Evolutionary conservation across 2,113 vertebrate genomes (phyloP), one percentile per base, ranked within the genome.

Genomic region (Polypterus bichir): DNA sequence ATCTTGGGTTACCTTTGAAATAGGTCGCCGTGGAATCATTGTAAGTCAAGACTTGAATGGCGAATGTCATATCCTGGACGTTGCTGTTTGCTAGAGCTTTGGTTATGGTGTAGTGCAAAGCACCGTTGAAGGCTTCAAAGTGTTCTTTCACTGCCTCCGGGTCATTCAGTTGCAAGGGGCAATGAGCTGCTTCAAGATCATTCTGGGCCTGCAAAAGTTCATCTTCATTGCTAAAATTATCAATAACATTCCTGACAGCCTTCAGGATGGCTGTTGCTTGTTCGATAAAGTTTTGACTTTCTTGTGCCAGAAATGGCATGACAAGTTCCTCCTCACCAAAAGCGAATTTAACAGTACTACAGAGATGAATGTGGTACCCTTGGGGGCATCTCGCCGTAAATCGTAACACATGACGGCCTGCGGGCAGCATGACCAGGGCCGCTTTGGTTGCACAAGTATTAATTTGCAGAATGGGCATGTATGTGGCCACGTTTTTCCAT

Each of bases 291-390:
- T 78, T 74, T 62, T 60, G 69, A 71, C 93, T 97, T 63, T 95
- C 92, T 94, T 98, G 68, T 9, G 62, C 79, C 48, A 97, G 89
- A 63, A 71, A 56, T 74, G 83, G 74, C 64, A 97, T 75, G 69
- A 96, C 73, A 48, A 63, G 64, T 46, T 95, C 91, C 70, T 97
- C 92, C 51, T 97, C 91, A 66, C 89, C 92, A 59, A 92, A 83
- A 55, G 88, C 67, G 64, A 94, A 94, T 0, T 81, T 81, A 3
- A 83, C 81, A 74, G 71, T 83, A 73, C 90, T 88, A 74, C 80
- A 93, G 54, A 97, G 69, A 9, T 88, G 87, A 62, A 98, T 9
- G 62, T 91, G 68, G 63, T 93, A 83, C 1, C 88, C 90, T 47
- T 89, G 47, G 0, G 81, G 63, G 59, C 83, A 83, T 9, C 65